A percentile compares a stretch with the other conserved stretches of the same genome.
Conservation (phyloP, 1,140 invertebrate genomes). For the Oncopeltus fasciatus region DNA sequence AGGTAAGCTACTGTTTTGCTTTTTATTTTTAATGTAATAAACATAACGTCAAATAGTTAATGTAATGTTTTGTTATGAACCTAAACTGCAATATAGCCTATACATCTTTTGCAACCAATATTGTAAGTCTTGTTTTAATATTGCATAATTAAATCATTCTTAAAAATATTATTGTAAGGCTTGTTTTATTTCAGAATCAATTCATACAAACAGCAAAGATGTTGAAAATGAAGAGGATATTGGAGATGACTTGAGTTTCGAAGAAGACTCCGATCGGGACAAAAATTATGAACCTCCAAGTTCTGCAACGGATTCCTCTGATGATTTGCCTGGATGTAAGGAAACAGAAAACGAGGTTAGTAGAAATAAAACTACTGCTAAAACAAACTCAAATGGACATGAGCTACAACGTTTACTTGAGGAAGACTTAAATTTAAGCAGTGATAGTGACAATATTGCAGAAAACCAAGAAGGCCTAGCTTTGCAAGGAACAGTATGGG, state of each 20-base stretch:
- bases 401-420: not conserved
- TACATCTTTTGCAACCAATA: not conserved
- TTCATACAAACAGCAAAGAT: not conserved
- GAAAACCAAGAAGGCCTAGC: not conserved
- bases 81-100: not conserved
- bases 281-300: not conserved
- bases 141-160: too few species aligned
- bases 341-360: not conserved
- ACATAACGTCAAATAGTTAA: not conserved
- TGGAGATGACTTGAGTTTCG: not conserved
- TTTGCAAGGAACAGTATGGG: not conserved
- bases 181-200: conserved; percentile 1
- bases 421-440: not conserved
- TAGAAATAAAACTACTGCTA: not conserved
- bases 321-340: not conserved
- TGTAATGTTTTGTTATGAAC: not conserved
- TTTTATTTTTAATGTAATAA: not conserved
- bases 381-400: not conserved
- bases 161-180: too few species aligned
- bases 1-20: conserved; percentile 1
- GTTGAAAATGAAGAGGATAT: not conserved
- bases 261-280: not conserved
- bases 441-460: not conserved
- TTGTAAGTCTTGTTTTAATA: not conserved
- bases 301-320: not conserved